Conservation (phyloP, 2,113 vertebrate species). For the Myotis brandtii region DNA sequence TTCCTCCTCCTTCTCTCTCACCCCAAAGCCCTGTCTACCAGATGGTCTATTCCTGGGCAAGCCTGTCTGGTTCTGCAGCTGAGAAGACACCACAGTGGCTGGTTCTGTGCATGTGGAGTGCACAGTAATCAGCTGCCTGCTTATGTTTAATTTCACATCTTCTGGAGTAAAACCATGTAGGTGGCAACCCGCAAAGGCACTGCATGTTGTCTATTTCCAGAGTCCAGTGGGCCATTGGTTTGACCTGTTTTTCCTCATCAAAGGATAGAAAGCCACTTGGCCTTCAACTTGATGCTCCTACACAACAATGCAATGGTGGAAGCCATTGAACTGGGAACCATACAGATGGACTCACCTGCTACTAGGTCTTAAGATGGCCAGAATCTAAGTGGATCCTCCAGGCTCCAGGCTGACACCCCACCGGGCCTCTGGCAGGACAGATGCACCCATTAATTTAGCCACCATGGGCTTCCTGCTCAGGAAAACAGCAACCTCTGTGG, state of each 20-base stretch:
- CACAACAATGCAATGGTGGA: background rate
- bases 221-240: background rate
- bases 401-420: constrained; percentile 13
- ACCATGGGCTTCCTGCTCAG: background rate
- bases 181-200: constrained; percentile 2
- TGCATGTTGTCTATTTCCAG: background rate
- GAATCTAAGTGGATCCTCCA: background rate
- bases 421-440: background rate
- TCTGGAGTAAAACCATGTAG: constrained; percentile 28
- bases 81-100: background rate
- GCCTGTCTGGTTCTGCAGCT: background rate
- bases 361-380: background rate
- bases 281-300: background rate
- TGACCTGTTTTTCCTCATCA: background rate
- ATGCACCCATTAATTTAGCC: background rate
- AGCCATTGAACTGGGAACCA: background rate
- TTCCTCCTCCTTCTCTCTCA: background rate
- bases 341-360: background rate
- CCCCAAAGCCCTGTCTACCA: background rate
- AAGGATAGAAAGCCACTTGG: background rate
- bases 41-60: background rate
- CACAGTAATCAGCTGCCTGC: constrained; percentile 25
- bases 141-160: constrained; percentile 64
- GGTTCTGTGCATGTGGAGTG: background rate
- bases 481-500: background rate